Percentiles rank a stretch among this genome's conserved stretches.
phyloP scores from a whole-genome alignment of 2,888 invertebrate species.

The Lycocerus yunnanus region DNA sequence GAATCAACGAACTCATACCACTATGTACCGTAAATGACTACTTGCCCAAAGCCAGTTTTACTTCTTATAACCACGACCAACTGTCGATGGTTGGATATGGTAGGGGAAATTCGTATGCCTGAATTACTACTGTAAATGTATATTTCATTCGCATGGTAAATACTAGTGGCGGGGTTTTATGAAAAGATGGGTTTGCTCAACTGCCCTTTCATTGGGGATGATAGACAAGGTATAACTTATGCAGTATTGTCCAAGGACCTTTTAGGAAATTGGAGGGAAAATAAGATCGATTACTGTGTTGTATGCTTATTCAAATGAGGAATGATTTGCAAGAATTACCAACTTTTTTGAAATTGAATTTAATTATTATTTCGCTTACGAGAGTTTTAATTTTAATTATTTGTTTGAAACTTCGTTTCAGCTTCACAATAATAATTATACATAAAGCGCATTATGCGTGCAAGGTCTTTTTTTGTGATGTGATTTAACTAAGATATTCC shows the following conservation, averaged over 20 bases:
- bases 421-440: not conserved
- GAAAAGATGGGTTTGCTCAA: slow-evolving; percentile 24
- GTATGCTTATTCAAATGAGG: not conserved
- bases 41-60: slow-evolving; percentile 24
- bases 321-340: not conserved
- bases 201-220: slow-evolving; percentile 23
- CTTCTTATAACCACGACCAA: slow-evolving; percentile 30
- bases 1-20: not conserved
- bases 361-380: not conserved
- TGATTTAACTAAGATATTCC: not conserved
- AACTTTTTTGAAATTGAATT: not conserved
- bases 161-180: slow-evolving; percentile 3
- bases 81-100: slow-evolving; percentile 28
- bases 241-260: slow-evolving; percentile 24
- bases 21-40: slow-evolving; percentile 9
- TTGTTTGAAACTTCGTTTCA: not conserved
- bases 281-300: slow-evolving; percentile 9
- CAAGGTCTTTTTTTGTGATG: not conserved
- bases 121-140: slow-evolving; percentile 9
- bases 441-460: no score
- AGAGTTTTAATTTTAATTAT: not conserved
- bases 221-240: slow-evolving; percentile 21
- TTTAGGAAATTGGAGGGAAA: slow-evolving; percentile 16
- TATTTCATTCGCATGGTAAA: slow-evolving; percentile 3
- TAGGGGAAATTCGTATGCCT: slow-evolving; percentile 22